Evolutionary conservation across 2,888 invertebrate genomes (phyloP).

Genomic region (Drosophila koepferae): DNA sequence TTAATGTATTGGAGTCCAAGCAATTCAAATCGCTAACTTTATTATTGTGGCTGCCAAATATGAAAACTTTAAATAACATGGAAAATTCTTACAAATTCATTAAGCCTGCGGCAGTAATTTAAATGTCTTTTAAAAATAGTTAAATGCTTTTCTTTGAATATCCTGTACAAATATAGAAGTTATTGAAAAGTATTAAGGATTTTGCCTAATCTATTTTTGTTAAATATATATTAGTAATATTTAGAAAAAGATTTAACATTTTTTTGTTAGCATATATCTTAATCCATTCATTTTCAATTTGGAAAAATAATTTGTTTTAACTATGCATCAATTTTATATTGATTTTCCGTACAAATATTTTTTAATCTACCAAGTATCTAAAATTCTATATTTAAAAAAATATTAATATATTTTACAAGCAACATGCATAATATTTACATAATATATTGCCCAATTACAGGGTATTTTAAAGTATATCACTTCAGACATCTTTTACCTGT

Average conservation of each 20-base stretch:
- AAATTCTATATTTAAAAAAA: no score
- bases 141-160: background rate
- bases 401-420: no score
- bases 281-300: no score
- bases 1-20: constrained; percentile 14
- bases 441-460: background rate
- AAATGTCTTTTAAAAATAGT: background rate
- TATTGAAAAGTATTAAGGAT: no score
- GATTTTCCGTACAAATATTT: no score
- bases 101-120: background rate
- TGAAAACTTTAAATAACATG: constrained; percentile 40
- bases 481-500: background rate
- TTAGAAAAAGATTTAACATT: no score
- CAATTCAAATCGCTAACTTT: constrained; percentile 22
- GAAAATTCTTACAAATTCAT: constrained; percentile 7
- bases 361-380: no score
- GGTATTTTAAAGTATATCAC: background rate
- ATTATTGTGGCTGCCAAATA: constrained; percentile 35
- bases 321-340: no score
- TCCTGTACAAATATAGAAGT: background rate
- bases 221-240: no score
- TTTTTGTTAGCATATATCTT: no score
- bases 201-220: no score
- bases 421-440: background rate
- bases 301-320: no score